phyloP scores from a whole-genome alignment of 1,140 invertebrate genomes.

The Dendrolimus kikuchii region DNA sequence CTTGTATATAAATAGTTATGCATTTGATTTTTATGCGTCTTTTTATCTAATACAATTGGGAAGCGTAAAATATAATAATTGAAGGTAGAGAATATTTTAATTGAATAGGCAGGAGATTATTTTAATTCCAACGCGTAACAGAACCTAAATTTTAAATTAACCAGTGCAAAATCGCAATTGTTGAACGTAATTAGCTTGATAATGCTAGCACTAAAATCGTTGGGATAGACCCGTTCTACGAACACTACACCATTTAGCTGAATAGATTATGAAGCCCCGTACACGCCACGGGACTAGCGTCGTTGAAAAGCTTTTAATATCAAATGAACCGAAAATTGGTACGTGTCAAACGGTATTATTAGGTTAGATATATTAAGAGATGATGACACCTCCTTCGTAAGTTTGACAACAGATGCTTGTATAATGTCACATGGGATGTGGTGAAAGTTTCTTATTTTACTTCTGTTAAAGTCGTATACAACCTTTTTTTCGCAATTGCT shows the following conservation, averaged over 20 bases:
- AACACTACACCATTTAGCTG: constrained; percentile 11
- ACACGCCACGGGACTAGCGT: constrained; percentile 6
- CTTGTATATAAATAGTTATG: too few relatives aligned
- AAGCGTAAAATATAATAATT: too few relatives aligned
- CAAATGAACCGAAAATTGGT: constrained; percentile 68
- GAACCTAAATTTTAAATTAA: not conserved
- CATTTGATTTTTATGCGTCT: too few relatives aligned
- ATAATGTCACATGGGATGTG: too few relatives aligned
- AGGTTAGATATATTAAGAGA: constrained; percentile 32
- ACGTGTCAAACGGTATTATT: constrained; percentile 63
- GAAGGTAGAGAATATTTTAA: not conserved
- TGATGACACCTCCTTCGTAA: not conserved
- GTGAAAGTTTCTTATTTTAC: too few relatives aligned
- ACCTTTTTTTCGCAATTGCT: too few relatives aligned
- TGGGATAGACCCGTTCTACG: not conserved
- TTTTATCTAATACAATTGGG: too few relatives aligned
- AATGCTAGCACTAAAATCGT: not conserved
- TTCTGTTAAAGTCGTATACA: too few relatives aligned
- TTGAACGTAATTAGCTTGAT: too few relatives aligned
- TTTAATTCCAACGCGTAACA: constrained; percentile 7
- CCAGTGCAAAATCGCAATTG: not conserved
- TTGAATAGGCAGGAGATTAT: not conserved
- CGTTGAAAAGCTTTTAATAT: constrained; percentile 66
- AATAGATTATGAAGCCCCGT: constrained; percentile 41
- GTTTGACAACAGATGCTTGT: too few relatives aligned